phyloP scores from a whole-genome alignment of 2,113 vertebrate species.

The Tursiops truncatus region DNA sequence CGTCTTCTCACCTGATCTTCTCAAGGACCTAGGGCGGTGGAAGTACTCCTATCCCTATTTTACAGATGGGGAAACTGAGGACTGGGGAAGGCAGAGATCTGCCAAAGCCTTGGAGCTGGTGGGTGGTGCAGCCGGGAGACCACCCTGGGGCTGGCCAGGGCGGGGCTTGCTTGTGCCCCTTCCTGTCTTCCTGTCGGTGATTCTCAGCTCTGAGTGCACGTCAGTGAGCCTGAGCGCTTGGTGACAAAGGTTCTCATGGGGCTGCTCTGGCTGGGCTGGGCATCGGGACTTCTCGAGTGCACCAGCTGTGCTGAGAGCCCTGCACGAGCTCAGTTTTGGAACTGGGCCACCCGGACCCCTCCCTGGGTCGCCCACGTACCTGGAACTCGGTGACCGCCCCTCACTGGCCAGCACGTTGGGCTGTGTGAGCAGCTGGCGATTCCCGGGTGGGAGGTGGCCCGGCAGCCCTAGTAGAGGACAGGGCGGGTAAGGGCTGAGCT shows the following conservation, averaged over 20 bases:
- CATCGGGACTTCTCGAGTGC: background rate
- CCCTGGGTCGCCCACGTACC: background rate
- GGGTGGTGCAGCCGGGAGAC: background rate
- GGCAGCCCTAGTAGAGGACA: background rate
- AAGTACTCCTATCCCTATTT: background rate
- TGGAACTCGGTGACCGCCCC: background rate
- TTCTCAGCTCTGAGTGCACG: background rate
- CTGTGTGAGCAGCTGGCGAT: fast-evolving
- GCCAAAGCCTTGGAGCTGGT: background rate
- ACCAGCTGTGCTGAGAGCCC: background rate
- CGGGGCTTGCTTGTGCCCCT: background rate
- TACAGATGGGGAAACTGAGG: background rate
- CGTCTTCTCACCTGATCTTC: background rate
- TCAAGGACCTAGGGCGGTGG: background rate
- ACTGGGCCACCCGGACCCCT: background rate
- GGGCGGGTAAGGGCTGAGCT: background rate
- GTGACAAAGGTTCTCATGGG: background rate
- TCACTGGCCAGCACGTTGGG: background rate
- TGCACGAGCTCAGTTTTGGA: background rate
- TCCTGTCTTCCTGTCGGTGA: background rate
- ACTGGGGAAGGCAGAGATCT: background rate
- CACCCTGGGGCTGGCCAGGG: background rate
- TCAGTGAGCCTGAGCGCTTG: background rate
- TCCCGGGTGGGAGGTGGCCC: background rate
- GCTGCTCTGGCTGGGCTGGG: background rate